Percentiles rank a stretch among this genome's conserved stretches.
These are phyloP conservation scores for Gymnarchus niloticus DNA, from an alignment of 2,113 vertebrate genomes.

Conservation along the genomic window DNA sequence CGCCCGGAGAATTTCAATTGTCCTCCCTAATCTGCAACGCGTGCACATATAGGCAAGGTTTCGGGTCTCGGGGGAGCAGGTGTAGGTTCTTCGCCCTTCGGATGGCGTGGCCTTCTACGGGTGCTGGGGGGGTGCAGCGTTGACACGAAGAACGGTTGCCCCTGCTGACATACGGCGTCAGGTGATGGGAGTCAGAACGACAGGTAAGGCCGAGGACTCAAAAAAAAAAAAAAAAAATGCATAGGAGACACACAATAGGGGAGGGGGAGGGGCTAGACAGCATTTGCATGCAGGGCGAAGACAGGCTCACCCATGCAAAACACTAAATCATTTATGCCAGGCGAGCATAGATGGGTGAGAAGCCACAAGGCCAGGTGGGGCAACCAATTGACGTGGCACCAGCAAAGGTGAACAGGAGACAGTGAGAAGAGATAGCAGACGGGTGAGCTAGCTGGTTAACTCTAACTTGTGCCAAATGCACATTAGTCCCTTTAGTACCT, in stretches of 20 bases:
- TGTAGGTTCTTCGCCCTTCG: background rate
- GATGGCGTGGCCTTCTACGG: background rate
- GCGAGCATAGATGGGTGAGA: background rate
- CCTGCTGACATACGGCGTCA: background rate
- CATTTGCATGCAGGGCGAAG: background rate
- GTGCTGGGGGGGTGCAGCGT: too few relatives aligned
- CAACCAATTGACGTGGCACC: background rate
- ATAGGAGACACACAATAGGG: background rate
- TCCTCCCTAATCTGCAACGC: constrained; percentile 30
- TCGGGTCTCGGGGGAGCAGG: background rate
- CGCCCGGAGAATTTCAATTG: constrained; percentile 60
- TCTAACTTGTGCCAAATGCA: background rate
- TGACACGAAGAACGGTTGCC: background rate
- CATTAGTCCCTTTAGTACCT: background rate
- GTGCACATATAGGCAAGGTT: background rate
- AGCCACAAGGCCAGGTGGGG: background rate
- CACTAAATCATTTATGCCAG: constrained; percentile 22
- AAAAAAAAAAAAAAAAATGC: background rate
- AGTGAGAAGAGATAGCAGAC: background rate
- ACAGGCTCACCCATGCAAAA: constrained; percentile 8
- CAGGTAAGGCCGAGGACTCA: background rate
- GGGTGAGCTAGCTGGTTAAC: background rate
- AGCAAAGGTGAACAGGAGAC: constrained; percentile 1
- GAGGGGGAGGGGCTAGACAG: background rate
- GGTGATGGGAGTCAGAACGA: background rate